Percentiles rank a stretch among this genome's conserved stretches.
phyloP scores from a whole-genome alignment of 2,113 vertebrate species.

The Morphnarchus princeps region DNA sequence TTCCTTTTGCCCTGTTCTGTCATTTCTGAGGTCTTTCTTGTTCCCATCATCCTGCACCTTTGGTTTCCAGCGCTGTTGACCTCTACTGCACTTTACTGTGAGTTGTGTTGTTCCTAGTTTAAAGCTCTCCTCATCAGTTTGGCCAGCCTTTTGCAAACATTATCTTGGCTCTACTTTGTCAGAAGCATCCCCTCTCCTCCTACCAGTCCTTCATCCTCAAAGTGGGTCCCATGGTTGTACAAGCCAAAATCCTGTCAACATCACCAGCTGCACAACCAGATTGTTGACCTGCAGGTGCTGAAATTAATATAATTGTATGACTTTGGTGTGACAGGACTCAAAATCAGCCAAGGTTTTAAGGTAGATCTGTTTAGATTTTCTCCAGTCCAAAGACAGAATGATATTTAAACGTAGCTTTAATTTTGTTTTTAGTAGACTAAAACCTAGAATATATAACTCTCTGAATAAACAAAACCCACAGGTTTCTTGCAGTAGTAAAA shows the following conservation, averaged over 20 bases:
- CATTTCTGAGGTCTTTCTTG: background rate
- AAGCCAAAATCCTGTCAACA: conserved; percentile 1
- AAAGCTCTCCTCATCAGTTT: background rate
- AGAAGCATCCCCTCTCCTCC: background rate
- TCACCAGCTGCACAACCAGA: conserved; percentile 4
- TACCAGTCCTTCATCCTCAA: background rate
- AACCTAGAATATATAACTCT: background rate
- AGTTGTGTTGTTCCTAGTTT: background rate
- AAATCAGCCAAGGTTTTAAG: background rate
- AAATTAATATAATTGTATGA: background rate
- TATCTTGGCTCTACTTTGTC: background rate
- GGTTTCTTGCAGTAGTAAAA: background rate
- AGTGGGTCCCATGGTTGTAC: background rate
- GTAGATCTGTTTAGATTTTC: background rate
- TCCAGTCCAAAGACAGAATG: background rate
- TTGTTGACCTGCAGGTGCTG: background rate
- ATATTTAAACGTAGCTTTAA: background rate
- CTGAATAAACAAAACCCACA: background rate
- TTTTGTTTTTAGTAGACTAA: background rate
- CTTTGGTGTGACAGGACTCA: background rate
- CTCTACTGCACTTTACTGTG: no score
- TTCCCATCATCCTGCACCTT: background rate
- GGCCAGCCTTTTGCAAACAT: background rate
- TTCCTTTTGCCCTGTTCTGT: background rate
- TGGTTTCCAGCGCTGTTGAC: background rate